Evolutionary conservation across 1,140 invertebrate species (phyloP), one percentile per base, ranked within the genome.

Genomic region (Drepana arcuata): DNA sequence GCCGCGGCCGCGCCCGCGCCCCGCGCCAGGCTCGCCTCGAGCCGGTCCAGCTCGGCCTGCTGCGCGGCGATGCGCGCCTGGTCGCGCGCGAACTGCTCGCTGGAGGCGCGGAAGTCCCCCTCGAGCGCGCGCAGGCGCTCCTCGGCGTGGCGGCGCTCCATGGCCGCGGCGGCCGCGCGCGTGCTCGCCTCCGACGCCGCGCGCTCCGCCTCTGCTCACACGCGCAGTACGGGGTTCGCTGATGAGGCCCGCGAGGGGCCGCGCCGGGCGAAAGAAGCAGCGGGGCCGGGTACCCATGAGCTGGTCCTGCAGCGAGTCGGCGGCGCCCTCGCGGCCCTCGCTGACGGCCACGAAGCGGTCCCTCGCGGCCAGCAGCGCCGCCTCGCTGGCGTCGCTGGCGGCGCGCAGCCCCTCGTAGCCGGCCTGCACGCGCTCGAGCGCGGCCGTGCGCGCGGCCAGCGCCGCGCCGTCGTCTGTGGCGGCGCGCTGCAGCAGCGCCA

Each of bases 281-380:
- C 9, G 18, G 9, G 18, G 18, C 9, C 9, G 18, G 18, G 18
- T 69, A 92, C 92, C 88, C 56, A 96, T 96, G 1, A 97, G 82
- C 66, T 97, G 95, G 48, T 97, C 93, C 67, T 95, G 92, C 11
- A 98, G 82, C 2, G 95, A 95, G 9, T 95, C 94, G n/a, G 92
- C 91, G 38, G 89, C 91, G 14, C 90, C 88, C 16, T 95, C 89
- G 28, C 93, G 79, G 13, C 96, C 96, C 13, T 92, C 86, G 66
- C 88, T 93, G 4, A 96, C 89, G 34, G 94, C 94, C 59, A 97
- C 90, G 48, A 91, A 93, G 33, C 88, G 88, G 31, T 90, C 89
- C 75, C 96, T 91, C 0, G 95, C 94, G 23, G 86, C 85, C 7
- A 85, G 77, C 44, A 95, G 85, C 1, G 88, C 89, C 37, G 90